phyloP scores from a whole-genome alignment of 2,113 vertebrate genomes.

The Oostethus manadensis region DNA sequence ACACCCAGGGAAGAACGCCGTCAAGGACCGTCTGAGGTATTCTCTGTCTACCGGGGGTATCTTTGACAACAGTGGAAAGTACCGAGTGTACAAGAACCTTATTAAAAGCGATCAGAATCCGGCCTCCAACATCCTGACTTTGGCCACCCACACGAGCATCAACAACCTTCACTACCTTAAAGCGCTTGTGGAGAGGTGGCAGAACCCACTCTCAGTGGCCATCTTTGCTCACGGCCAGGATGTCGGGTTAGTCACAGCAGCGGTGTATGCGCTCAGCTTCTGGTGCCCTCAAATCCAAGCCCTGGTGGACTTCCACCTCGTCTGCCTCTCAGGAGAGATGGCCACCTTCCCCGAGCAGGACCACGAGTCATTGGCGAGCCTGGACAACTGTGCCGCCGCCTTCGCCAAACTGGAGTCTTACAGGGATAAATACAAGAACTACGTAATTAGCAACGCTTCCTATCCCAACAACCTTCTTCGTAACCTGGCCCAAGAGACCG shows the following conservation, averaged over 20 bases:
- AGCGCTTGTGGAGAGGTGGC: slow-evolving; percentile 80
- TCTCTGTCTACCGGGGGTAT: slow-evolving; percentile 79
- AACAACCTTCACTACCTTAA: slow-evolving; percentile 83
- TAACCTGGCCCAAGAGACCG: slow-evolving; percentile 78
- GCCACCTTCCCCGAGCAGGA: slow-evolving; percentile 80
- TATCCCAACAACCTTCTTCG: slow-evolving; percentile 89
- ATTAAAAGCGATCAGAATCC: slow-evolving; percentile 72
- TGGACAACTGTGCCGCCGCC: slow-evolving; percentile 76
- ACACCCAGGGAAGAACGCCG: slow-evolving; percentile 60
- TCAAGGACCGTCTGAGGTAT: slow-evolving; percentile 75
- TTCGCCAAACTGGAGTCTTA: slow-evolving; percentile 77
- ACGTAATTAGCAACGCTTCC: slow-evolving; percentile 79
- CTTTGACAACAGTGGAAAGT: slow-evolving; percentile 83
- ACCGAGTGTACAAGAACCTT: slow-evolving; percentile 81
- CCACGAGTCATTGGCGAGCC: slow-evolving; percentile 73
- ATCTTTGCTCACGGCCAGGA: slow-evolving; percentile 82
- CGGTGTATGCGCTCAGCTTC: slow-evolving; percentile 76
- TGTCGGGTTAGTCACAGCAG: slow-evolving; percentile 77
- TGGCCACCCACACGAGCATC: slow-evolving; percentile 83
- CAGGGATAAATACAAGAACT: slow-evolving; percentile 75
- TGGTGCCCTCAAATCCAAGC: slow-evolving; percentile 79
- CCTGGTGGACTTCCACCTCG: slow-evolving; percentile 83
- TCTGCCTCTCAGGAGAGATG: slow-evolving; percentile 80
- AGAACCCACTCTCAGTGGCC: slow-evolving; percentile 78
- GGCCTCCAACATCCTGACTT: slow-evolving; percentile 56